Evolutionary conservation across 2,888 invertebrate genomes (phyloP), one percentile per base, ranked within the genome.

Genomic region (Apoderus coryli): DNA sequence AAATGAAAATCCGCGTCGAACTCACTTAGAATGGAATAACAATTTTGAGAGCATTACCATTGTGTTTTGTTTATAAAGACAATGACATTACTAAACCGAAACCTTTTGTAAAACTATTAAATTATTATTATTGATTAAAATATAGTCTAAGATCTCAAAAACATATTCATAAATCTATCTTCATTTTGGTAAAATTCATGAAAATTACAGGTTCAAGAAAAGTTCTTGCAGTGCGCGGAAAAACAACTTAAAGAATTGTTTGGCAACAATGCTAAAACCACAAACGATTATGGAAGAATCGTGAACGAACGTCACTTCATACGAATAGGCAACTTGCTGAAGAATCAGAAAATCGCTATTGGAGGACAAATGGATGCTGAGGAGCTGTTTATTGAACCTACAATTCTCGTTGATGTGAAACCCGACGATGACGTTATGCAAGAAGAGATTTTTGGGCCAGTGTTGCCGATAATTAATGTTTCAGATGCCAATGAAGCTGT

Each of bases 391-490:
- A 85, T 96, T 37, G 72, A 79, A 29, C 95, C 95, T 2, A 92
- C 92, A 0, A 65, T 96, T 31, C 45, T 85, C 23, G 56, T 68
- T 5, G 77, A 90, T 52, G 81, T 90, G 0, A 67, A 71, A 28
- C 63, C 69, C 0, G 64, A 65, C 2, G 92, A 93, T 59, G 70
- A 75, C 22, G 56, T 84, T 3, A 85, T 85, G 85, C 72, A 76
- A 43, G 81, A 93, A 44, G 96, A 98, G 68, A 90, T 98, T 44
- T 98, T 98, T 57, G 98, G 95, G 1, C 96, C 96, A 3, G 71
- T 96, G 44, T 65, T 96, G 39, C 95, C 96, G 1, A 39, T 41
- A 22, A 7, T 41, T 5, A 35, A 14, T 14, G 96, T 95, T 4
- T 72, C 75, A 34, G 76, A 76, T 54, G 76, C 81, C 7, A 77